phyloP scores from a whole-genome alignment of 2,888 invertebrate species.

The Elysia crispata region DNA sequence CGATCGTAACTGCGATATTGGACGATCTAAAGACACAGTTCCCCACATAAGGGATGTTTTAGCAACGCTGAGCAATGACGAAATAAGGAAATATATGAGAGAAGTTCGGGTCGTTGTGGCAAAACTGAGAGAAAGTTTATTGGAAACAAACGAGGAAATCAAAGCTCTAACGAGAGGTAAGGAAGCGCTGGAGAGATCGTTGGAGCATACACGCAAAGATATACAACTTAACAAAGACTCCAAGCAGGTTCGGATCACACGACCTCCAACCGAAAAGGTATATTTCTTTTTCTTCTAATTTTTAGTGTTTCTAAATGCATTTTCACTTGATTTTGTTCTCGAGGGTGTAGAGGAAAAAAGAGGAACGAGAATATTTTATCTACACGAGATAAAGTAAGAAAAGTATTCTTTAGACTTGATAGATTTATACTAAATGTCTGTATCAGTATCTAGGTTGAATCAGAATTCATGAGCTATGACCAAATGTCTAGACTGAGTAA shows the following conservation, averaged over 20 bases:
- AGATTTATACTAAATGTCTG: no score
- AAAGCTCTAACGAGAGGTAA: slow-evolving; percentile 74
- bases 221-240: slow-evolving; percentile 75
- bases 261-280: slow-evolving; percentile 76
- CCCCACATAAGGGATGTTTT: slow-evolving; percentile 76
- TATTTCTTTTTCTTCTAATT: background rate
- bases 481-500: no score
- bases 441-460: no score
- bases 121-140: slow-evolving; percentile 73
- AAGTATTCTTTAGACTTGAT: no score
- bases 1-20: slow-evolving; percentile 72
- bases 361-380: no score
- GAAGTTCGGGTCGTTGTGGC: slow-evolving; percentile 74
- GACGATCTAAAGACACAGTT: slow-evolving; percentile 73
- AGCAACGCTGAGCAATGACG: slow-evolving; percentile 74
- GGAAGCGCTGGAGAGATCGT: slow-evolving; percentile 73
- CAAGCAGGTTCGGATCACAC: slow-evolving; percentile 66
- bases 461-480: no score
- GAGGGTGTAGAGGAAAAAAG: no score
- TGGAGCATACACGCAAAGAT: slow-evolving; percentile 76
- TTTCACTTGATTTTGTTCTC: no score
- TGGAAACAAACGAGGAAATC: slow-evolving; percentile 77
- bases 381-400: no score
- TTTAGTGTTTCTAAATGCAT: no score
- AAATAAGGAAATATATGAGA: slow-evolving; percentile 74